Evolutionary conservation across 2,888 invertebrate species (phyloP), one percentile per base, ranked within the genome.

Genomic region (Metopia argyrocephala): DNA sequence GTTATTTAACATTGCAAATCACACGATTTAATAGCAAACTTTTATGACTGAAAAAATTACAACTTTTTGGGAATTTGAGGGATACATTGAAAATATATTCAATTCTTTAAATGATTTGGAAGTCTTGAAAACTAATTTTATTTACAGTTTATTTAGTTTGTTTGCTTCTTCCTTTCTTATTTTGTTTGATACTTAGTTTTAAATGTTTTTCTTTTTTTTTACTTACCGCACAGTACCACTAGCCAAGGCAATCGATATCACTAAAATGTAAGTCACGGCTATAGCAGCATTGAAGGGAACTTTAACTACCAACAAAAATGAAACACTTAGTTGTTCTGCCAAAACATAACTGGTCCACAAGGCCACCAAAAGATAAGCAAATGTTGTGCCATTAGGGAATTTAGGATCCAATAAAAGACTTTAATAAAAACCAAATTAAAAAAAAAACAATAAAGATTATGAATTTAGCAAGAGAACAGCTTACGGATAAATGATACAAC

Each of bases 271-370:
- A n/a, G 95, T 92, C 61, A 96, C 95, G 20, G 94, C 93, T 70
- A 96, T 93, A 23, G 95, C 95, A 0, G 96, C 96, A 18, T 94
- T 93, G 76, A 96, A 93, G 0, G 95, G 94, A 84, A 94, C 93
- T 88, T 95, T 95, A 0, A 97, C 93, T 20, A 96, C 92, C 93
- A 96, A 93, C 90, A 97, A 91, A 65, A 96, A 92, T 0, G 95
- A 94, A 80, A 97, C 93, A 0, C 96, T 94, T 83, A 96, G 93
- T 87, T 97, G 97, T 87, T 97, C 97, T 0, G 96, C 94, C 85
- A 96, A 94, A 0, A 96, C 92, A 89, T 95, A 97, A 87, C 96
- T 95, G 0, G 96, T 94, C 96, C 97, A 96, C 12, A 97, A 91
- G 0, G 94, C 93, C 4, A 95, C 91, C 5, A 93, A 91, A 85